Evolutionary conservation across 2,888 invertebrate genomes (phyloP), one percentile per base, ranked within the genome.

Genomic region (Caenorhabditis sp.): DNA sequence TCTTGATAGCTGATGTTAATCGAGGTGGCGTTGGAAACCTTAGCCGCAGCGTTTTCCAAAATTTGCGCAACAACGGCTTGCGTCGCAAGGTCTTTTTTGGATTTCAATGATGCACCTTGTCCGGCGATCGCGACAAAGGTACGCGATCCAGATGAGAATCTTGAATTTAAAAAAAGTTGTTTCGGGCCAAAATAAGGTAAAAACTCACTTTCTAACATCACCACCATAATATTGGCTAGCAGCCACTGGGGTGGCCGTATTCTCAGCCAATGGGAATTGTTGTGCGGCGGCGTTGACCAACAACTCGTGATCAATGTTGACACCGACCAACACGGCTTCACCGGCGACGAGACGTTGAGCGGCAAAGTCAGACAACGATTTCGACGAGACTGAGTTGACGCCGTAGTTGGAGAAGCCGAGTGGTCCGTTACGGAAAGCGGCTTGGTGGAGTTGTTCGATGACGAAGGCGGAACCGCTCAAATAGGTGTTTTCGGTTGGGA

Each of bases 391-490:
- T 23, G 77, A 64, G 66, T 82, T 78, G 43, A 78, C 79, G 49
- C 66, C 66, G 59, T 75, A 71, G 74, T 77, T 76, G 37, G 69
- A 66, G 89, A 95, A 94, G 59, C 94, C 95, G 55, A 97, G 91
- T 1, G 93, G 58, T 66, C 88, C 88, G 62, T 88, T 88, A 79
- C 94, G 92, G 90, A 91, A 97, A 0, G 96, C 95, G 12, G 94
- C 95, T 88, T 92, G 92, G 89, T 97, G 96, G 1, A 96, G 90
- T 61, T 94, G 89, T 88, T 97, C 97, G n/a, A 74, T 54, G 24
- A 62, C 64, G 37, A 95, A 89, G 26, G 79, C 60, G 24, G 66
- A 37, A 58, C 82, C 75, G 51, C 65, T 69, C 24, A 67, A 61
- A 66, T 77, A 74, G 24, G 71, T 66, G 43, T 78, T 37, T 49